phyloP scores from a whole-genome alignment of 1,140 invertebrate species.

The Atopsyche davidsoni region DNA sequence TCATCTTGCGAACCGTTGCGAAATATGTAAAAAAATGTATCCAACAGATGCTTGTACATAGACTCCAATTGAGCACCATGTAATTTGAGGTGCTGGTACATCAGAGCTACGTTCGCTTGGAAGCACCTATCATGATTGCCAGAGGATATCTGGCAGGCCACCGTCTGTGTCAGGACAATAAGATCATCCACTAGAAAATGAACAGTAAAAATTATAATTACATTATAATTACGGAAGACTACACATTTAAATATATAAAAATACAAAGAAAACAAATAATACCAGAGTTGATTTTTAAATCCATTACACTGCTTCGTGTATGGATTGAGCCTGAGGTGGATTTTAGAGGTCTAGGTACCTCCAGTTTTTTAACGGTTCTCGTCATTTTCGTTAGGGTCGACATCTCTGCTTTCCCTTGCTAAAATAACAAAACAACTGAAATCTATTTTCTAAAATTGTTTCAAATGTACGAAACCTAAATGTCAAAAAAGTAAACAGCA shows the following conservation, averaged over 20 bases:
- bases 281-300: constrained; percentile 49
- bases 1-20: constrained; percentile 81
- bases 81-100: constrained; percentile 65
- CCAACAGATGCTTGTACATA: constrained; percentile 65
- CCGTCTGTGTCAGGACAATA: constrained; percentile 63
- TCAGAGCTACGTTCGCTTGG: constrained; percentile 55
- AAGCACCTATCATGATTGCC: constrained; percentile 55
- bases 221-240: background rate
- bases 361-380: constrained; percentile 61
- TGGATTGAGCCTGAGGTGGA: constrained; percentile 48
- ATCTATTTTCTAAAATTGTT: background rate
- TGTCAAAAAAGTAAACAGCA: constrained; percentile 16
- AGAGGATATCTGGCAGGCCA: constrained; percentile 59
- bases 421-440: constrained; percentile 10
- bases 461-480: constrained; percentile 16
- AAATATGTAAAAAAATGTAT: constrained; percentile 69
- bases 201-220: constrained; percentile 6
- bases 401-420: constrained; percentile 22
- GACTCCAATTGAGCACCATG: constrained; percentile 68
- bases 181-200: constrained; percentile 58
- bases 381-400: constrained; percentile 42
- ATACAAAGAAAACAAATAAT: constrained; percentile 23
- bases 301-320: constrained; percentile 44
- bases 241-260: background rate
- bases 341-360: constrained; percentile 67